phyloP scores from a whole-genome alignment of 2,797 vertebrate genomes.

The Leptatherina wallacei region DNA sequence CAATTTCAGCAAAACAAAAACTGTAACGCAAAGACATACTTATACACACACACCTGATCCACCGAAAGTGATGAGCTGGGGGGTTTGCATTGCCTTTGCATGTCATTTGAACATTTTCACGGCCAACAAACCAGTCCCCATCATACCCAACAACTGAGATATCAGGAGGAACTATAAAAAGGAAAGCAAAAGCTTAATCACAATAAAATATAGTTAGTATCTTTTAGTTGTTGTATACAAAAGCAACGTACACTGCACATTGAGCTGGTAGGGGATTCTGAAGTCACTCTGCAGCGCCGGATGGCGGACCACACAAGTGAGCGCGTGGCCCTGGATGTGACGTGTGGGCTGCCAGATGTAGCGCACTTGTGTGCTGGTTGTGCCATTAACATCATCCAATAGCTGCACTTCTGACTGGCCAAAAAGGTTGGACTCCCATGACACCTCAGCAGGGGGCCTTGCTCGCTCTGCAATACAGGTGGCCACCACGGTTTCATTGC shows the following conservation, averaged over 20 bases:
- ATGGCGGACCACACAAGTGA: conserved; percentile 94
- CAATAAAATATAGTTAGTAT: no score
- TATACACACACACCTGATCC: conserved; percentile 89
- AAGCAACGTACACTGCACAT: conserved; percentile 92
- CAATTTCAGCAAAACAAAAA: not conserved
- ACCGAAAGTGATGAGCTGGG: conserved; percentile 90
- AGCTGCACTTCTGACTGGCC: conserved; percentile 89
- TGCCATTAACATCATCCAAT: conserved; percentile 90
- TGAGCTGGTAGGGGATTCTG: conserved; percentile 89
- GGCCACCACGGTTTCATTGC: conserved; percentile 92
- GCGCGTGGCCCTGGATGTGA: conserved; percentile 89
- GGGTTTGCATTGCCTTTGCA: conserved; percentile 98
- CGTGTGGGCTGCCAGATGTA: conserved; percentile 92
- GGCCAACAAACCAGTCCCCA: conserved; percentile 94
- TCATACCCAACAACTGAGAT: conserved; percentile 95
- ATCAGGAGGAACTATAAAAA: conserved; percentile 90
- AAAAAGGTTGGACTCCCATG: conserved; percentile 92
- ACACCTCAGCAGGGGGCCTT: conserved; percentile 91
- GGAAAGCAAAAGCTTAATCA: not conserved
- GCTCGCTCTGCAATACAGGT: conserved; percentile 93
- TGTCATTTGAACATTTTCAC: conserved; percentile 91
- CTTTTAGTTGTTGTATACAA: no score
- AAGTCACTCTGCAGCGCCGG: conserved; percentile 91
- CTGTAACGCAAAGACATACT: not conserved
- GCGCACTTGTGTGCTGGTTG: conserved; percentile 91